phyloP scores from a whole-genome alignment of 23 tunicate species.

The Diplosoma virens region DNA sequence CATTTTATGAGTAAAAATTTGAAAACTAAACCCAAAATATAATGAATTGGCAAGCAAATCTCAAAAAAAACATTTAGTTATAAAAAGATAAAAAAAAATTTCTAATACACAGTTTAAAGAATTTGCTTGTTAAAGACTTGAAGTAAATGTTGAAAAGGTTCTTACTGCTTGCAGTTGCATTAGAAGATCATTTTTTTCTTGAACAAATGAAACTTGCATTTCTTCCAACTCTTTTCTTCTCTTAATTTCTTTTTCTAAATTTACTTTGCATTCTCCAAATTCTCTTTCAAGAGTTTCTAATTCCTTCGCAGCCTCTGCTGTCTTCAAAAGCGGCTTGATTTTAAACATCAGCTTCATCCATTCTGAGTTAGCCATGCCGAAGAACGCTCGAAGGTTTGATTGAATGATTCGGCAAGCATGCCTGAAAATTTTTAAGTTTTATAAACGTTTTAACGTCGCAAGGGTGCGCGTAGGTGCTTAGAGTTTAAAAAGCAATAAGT shows the following conservation, averaged over 20 bases:
- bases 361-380: conserved; percentile 87
- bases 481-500: too few species aligned
- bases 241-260: conserved; percentile 85
- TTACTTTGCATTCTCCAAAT: conserved; percentile 72
- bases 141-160: too few species aligned
- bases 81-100: too few species aligned
- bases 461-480: too few species aligned
- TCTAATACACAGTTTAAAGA: too few species aligned
- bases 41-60: too few species aligned
- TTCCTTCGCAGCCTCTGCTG: conserved; percentile 93
- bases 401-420: conserved; percentile 87
- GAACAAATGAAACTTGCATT: conserved; percentile 83
- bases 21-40: too few species aligned
- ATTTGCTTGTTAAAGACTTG: too few species aligned
- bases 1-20: too few species aligned
- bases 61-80: too few species aligned
- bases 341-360: conserved; percentile 96
- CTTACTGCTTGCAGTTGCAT: conserved; percentile 92
- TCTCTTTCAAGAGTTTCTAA: conserved; percentile 83
- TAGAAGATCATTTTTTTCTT: conserved; percentile 95
- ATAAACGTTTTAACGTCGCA: too few species aligned
- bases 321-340: conserved; percentile 94
- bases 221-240: conserved; percentile 93
- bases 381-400: conserved; percentile 85
- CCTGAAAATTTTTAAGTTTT: conserved; percentile 41